Evolutionary conservation across 92 coral and sea anemone species (phyloP), one percentile per base, ranked within the genome.

Genomic region (Epizoanthus rinbou): DNA sequence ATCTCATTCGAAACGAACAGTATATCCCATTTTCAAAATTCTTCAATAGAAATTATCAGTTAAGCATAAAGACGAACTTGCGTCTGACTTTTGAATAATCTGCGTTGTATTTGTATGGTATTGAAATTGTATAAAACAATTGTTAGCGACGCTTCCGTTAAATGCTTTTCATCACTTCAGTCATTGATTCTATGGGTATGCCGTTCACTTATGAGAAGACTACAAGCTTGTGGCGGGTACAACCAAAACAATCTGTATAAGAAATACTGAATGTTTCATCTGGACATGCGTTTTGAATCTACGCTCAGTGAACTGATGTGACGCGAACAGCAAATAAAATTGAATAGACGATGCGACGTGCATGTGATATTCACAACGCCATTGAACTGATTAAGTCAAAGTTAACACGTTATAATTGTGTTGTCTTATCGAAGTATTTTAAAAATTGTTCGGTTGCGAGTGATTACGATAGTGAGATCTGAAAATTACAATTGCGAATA

Each of bases 401-500:
- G 58, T 71, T 45, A 71, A 35, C 76, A 17, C 25, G n/a, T 71
- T 71, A 24, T 39, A 41, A 17, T 50, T 71, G 43, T 13, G 50
- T 71, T 45, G 57, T 37, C 43, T 71, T 71, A 33, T 71, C 17
- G 57, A 21, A 71, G 58, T 71, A n/a, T n/a, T n/a, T n/a, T n/a
- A n/a, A n/a, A n/a, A 71, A 71, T 71, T 71, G 76, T 18, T 71
- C 28, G 76, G 16, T 47, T 71, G 76, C 19, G 22, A 19, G 45
- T 45, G 35, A 71, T 71, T 71, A 71, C 21, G 57, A 47, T 21
- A 71, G 43, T 71, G 76, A 71, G 76, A 71, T 71, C 76, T 41
- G 57, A 43, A 71, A 71, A 17, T 7, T 47, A 19, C 6, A 53
- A 71, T n/a, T 15, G 8, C 31, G 7, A 71, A 45, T 19, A 41